These are phyloP conservation scores for Tricholaema leucomelas DNA, from an alignment of 2,113 vertebrate genomes.

Conservation along the genomic window DNA sequence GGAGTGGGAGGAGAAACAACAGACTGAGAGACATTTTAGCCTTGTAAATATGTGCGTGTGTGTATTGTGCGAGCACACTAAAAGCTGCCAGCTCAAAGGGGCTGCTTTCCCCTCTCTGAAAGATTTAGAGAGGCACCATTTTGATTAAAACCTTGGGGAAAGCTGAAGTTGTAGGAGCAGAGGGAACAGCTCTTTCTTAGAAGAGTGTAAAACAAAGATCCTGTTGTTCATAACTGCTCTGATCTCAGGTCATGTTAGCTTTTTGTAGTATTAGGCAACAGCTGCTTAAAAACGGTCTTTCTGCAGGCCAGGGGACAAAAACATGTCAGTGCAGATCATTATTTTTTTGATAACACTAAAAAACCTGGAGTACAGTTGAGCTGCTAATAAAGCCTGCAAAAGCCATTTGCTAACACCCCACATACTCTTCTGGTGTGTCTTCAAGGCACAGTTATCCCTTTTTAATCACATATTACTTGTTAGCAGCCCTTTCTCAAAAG, in stretches of 20 bases:
- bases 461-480: constrained; percentile 37
- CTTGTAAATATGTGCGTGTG: background rate
- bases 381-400: constrained; percentile 40
- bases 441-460: constrained; percentile 32
- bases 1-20: background rate
- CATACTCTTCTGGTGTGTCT: background rate
- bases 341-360: constrained; percentile 24
- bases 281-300: constrained; percentile 29
- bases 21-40: background rate
- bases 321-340: constrained; percentile 34
- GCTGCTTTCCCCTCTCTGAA: background rate
- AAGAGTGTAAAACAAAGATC: constrained; percentile 35
- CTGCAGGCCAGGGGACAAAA: constrained; percentile 28
- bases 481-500: background rate
- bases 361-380: constrained; percentile 3
- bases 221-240: constrained; percentile 25
- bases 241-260: constrained; percentile 28
- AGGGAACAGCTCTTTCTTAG: background rate
- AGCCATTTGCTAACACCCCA: constrained; percentile 11
- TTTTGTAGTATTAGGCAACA: constrained; percentile 12
- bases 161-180: background rate
- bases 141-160: constrained; percentile 19
- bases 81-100: background rate
- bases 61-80: background rate
- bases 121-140: background rate